Conservation (phyloP, 2,888 invertebrate genomes). For the Podotricha telesiphe region DNA sequence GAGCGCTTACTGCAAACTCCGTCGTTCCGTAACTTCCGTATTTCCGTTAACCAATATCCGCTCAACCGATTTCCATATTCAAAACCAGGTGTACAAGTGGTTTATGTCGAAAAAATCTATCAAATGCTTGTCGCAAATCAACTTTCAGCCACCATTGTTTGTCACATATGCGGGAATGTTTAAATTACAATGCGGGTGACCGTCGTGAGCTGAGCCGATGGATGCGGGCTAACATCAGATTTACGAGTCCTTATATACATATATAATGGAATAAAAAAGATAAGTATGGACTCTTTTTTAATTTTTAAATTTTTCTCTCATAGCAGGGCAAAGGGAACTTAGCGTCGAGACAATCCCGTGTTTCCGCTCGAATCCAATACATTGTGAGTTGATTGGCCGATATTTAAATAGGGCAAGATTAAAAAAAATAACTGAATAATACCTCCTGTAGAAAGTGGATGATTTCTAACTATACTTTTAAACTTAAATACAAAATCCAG, state of each 20-base stretch:
- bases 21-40: too few species aligned
- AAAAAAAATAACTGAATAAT: too few species aligned
- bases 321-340: too few species aligned
- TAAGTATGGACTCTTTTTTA: background rate
- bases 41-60: background rate
- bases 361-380: too few species aligned
- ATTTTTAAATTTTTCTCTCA: too few species aligned
- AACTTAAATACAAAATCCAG: too few species aligned
- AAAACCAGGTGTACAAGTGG: background rate
- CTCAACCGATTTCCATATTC: background rate
- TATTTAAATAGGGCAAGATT: too few species aligned
- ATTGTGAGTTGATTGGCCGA: too few species aligned
- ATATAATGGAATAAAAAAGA: background rate
- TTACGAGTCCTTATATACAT: conserved; percentile 1
- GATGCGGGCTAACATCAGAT: conserved; percentile 24
- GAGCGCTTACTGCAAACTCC: too few species aligned
- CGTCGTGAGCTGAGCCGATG: background rate
- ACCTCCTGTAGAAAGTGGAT: too few species aligned
- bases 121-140: conserved; percentile 7
- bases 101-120: background rate
- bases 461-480: too few species aligned
- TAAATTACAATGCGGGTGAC: conserved; percentile 21
- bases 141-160: conserved; percentile 2
- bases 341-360: too few species aligned
- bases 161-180: conserved; percentile 11